phyloP scores from a whole-genome alignment of 2,888 invertebrate species.

The Lumbricus terrestris region DNA sequence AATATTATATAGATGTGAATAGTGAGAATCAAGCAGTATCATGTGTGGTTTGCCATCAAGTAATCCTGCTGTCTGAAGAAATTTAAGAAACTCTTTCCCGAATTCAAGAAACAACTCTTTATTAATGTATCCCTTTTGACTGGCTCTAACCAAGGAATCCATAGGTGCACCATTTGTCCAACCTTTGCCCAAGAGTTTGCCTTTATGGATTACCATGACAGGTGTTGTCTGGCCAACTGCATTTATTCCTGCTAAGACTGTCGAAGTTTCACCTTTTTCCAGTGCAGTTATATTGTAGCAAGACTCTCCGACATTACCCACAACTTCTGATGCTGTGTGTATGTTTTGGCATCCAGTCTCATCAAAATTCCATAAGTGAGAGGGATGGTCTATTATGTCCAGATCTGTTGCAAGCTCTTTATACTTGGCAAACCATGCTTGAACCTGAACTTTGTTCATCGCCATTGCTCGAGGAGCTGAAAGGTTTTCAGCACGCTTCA shows the following conservation, averaged over 20 bases:
- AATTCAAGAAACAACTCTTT: slow-evolving; percentile 12
- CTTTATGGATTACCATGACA: slow-evolving; percentile 9
- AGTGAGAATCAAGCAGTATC: neutral
- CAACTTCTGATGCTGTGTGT: no score
- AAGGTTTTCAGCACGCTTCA: no score
- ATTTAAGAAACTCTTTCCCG: neutral
- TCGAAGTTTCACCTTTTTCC: neutral
- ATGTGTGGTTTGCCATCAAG: neutral
- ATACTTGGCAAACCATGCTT: neutral
- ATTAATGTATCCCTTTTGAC: neutral
- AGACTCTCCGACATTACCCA: neutral
- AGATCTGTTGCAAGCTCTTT: neutral
- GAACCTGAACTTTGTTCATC: no score
- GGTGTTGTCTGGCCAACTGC: no score
- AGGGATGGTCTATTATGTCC: no score
- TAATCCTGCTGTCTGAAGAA: neutral
- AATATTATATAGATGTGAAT: no score
- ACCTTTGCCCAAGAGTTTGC: neutral
- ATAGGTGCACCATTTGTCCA: neutral
- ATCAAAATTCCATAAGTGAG: no score
- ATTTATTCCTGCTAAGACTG: neutral
- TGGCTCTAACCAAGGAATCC: neutral
- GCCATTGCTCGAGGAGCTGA: no score
- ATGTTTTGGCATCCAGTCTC: no score
- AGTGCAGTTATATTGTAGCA: neutral